Percentiles rank a stretch among this genome's conserved stretches.
phyloP scores from a whole-genome alignment of 92 coral and sea anemone species.

The Epizoanthus stellaris region DNA sequence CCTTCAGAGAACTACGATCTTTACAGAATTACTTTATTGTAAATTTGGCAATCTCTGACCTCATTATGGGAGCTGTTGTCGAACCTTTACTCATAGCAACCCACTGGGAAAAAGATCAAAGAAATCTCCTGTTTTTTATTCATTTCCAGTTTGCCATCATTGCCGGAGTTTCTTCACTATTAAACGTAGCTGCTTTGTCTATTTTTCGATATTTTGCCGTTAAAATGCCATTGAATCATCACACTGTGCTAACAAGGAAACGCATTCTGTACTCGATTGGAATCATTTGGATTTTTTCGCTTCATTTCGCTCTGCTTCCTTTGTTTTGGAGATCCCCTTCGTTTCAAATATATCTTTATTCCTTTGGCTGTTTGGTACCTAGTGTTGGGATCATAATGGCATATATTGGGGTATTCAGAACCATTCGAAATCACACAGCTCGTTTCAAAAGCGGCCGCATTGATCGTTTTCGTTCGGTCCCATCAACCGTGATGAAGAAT shows the following conservation, averaged over 20 bases:
- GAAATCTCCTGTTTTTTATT: slow-evolving; percentile 57
- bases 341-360: slow-evolving; percentile 73
- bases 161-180: slow-evolving; percentile 70
- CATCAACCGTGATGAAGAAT: slow-evolving; percentile 67
- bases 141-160: slow-evolving; percentile 73
- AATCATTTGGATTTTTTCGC: slow-evolving; percentile 68
- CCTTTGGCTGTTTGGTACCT: slow-evolving; percentile 72
- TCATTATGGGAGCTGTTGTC: slow-evolving; percentile 74
- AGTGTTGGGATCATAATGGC: slow-evolving; percentile 59
- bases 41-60: slow-evolving; percentile 76
- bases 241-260: slow-evolving; percentile 59
- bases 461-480: slow-evolving; percentile 21
- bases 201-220: slow-evolving; percentile 76
- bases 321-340: slow-evolving; percentile 38
- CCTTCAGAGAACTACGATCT: slow-evolving; percentile 68
- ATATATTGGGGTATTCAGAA: slow-evolving; percentile 61
- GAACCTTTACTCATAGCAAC: slow-evolving; percentile 75
- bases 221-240: slow-evolving; percentile 69
- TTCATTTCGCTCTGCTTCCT: slow-evolving; percentile 50
- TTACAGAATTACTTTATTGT: slow-evolving; percentile 77
- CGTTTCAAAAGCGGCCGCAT: slow-evolving; percentile 38
- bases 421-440: slow-evolving; percentile 71
- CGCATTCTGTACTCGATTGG: slow-evolving; percentile 63
- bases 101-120: slow-evolving; percentile 53
- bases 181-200: slow-evolving; percentile 79